Evolutionary conservation across 2,888 invertebrate species (phyloP).

Genomic region (Camponotus fellah): DNA sequence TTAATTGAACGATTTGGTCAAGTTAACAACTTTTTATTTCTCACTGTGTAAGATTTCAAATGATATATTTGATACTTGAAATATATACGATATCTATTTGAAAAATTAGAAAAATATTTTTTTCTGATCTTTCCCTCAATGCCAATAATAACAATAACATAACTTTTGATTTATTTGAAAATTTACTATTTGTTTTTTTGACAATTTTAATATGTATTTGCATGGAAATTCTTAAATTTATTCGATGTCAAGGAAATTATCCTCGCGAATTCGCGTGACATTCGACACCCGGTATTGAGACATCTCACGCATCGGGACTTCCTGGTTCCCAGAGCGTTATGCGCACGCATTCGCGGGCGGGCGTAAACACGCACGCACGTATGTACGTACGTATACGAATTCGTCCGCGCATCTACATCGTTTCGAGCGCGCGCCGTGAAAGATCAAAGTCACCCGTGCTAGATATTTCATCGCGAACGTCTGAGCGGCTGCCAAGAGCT

Average conservation of each 20-base stretch:
- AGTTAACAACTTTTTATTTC: too few species aligned
- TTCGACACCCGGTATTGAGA: constrained; percentile 32
- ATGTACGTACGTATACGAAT: background rate
- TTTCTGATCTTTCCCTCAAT: background rate
- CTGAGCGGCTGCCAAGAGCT: constrained; percentile 77
- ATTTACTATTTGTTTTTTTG: background rate
- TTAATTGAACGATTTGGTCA: too few species aligned
- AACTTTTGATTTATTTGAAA: background rate
- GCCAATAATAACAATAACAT: too few species aligned
- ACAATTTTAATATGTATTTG: background rate
- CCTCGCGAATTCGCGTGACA: background rate
- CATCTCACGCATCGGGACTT: constrained; percentile 55
- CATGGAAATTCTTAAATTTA: background rate
- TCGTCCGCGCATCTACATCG: constrained; percentile 51
- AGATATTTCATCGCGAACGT: constrained; percentile 78
- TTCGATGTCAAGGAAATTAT: background rate
- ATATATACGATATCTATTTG: background rate
- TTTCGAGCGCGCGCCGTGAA: constrained; percentile 63
- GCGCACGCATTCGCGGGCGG: constrained; percentile 41
- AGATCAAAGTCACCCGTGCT: constrained; percentile 79
- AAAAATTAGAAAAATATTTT: background rate
- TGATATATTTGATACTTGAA: too few species aligned
- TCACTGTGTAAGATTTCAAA: too few species aligned
- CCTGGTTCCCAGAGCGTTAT: constrained; percentile 70
- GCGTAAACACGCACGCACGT: background rate